Evolutionary conservation across 1,140 invertebrate genomes (phyloP), one percentile per base, ranked within the genome.

Genomic region (Camponotus vicinus): DNA sequence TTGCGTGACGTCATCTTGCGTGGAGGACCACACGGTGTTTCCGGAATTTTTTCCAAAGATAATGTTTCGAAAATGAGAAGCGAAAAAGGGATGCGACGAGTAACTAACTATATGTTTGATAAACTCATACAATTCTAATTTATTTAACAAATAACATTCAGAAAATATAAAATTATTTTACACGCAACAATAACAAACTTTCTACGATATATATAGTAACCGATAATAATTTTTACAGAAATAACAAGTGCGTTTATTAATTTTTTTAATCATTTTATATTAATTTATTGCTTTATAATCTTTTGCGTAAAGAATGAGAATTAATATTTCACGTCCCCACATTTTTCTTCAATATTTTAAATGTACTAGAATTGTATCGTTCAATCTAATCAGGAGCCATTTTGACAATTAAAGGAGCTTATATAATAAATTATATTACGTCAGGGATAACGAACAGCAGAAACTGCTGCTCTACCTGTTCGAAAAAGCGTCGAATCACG

Each of bases 401-500:
- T 61, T 69, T 18, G 55, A 34, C 55, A 34, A 83, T 49, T 73
- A 73, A 45, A 59, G 32, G 34, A 21, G 18, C 21, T 57, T 18
- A 15, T 9, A 70, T 27, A 67, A 82, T 71, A 67, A 61, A 59
- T 42, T 42, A 9, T 52, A 18, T 55, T 73, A 49, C 40, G 9
- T 34, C 15, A 18, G 9, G 40, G 27, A 15, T 32, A 42, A 45
- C 15, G 42, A 45, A 45, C 42, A 45, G 32, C 9, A 34, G 32
- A 64, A 18, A 49, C 9, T 18, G 42, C 21, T 6, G 13, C 21
- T 27, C 55, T 83, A 83, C 79, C 79, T 83, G 79, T 83, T 73
- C 1, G 27, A 3, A 82, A 71, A 82, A 59, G 27, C 55, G 77
- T 73, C 92, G 93, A 92, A 92, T 93, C 93, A 93, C 91, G 91